Conservation (phyloP, 1,140 invertebrate genomes). For the Drosophila persimilis region DNA sequence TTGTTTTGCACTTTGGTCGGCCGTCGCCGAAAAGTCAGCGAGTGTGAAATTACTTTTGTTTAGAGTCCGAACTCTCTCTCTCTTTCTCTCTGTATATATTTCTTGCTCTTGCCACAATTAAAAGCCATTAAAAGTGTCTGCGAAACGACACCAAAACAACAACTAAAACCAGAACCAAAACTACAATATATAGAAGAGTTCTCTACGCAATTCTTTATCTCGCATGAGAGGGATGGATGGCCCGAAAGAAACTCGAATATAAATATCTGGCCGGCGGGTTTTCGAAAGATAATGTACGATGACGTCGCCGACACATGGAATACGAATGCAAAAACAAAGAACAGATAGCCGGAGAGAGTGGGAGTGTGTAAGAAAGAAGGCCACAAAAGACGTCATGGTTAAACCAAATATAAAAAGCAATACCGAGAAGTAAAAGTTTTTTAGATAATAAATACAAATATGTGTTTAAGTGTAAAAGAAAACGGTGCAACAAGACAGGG, state of each 20-base stretch:
- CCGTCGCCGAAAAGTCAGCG: slow-evolving; percentile 60
- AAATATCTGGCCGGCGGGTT: slow-evolving; percentile 24
- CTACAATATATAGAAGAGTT: slow-evolving; percentile 6
- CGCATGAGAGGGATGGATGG: not conserved
- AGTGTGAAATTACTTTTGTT: slow-evolving; percentile 83
- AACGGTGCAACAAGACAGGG: not conserved
- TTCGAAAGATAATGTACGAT: slow-evolving; percentile 33
- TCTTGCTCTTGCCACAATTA: slow-evolving; percentile 60
- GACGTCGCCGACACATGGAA: slow-evolving; percentile 26
- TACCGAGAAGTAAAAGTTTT: slow-evolving; percentile 29
- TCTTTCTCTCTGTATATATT: not conserved
- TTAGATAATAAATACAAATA: slow-evolving; percentile 43
- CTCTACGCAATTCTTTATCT: slow-evolving; percentile 42
- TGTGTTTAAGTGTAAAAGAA: slow-evolving; percentile 16
- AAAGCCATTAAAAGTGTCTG: slow-evolving; percentile 73
- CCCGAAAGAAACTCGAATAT: slow-evolving; percentile 15
- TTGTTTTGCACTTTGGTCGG: slow-evolving; percentile 59
- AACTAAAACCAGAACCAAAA: slow-evolving; percentile 8
- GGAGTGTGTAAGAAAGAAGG: slow-evolving; percentile 11
- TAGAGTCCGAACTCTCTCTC: slow-evolving; percentile 38
- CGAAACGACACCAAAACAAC: slow-evolving; percentile 40
- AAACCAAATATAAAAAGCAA: slow-evolving; percentile 5
- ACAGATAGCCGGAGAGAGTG: not conserved
- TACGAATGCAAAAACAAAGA: slow-evolving; percentile 12
- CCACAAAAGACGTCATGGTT: slow-evolving; percentile 44